Evolutionary conservation across 1,140 invertebrate species (phyloP).

Genomic region (Leptinotarsa lineolata): DNA sequence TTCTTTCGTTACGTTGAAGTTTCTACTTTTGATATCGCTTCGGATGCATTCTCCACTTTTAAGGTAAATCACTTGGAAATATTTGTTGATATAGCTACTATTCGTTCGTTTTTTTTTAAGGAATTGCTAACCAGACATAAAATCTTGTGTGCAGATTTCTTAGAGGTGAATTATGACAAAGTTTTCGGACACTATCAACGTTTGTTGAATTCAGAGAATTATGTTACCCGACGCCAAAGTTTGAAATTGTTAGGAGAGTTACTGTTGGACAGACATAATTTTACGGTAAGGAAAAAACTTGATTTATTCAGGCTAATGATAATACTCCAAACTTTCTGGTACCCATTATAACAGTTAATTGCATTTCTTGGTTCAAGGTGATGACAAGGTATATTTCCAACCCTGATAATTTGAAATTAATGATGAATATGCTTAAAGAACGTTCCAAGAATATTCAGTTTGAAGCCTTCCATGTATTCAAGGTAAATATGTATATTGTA

Average conservation of each 20-base stretch:
- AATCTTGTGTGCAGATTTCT: constrained; percentile 95
- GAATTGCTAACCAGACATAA: constrained; percentile 99
- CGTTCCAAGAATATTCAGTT: constrained; percentile 99
- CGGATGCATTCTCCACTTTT: constrained; percentile 99
- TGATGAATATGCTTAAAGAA: constrained; percentile 99
- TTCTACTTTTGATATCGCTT: constrained; percentile 99
- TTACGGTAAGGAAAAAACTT: constrained; percentile 74
- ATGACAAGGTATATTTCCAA: constrained; percentile 99
- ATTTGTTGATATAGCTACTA: not conserved
- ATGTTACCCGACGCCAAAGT: constrained; percentile 96
- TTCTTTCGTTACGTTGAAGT: constrained; percentile 99
- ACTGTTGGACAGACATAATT: constrained; percentile 97
- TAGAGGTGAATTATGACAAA: constrained; percentile 98
- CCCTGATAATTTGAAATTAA: constrained; percentile 98
- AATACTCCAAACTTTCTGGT: constrained; percentile 10
- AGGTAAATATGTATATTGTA: constrained; percentile 66
- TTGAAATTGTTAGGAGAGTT: constrained; percentile 97
- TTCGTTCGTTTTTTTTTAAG: constrained; percentile 62
- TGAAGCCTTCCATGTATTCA: constrained; percentile 99
- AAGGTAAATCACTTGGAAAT: constrained; percentile 72
- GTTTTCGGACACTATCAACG: constrained; percentile 97
- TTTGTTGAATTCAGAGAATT: constrained; percentile 97
- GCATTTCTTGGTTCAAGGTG: constrained; percentile 63
- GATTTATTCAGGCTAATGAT: constrained; percentile 78
- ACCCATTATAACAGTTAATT: not conserved